Evolutionary conservation across 2,113 vertebrate species (phyloP).

Genomic region (Stigmatopora nigra): DNA sequence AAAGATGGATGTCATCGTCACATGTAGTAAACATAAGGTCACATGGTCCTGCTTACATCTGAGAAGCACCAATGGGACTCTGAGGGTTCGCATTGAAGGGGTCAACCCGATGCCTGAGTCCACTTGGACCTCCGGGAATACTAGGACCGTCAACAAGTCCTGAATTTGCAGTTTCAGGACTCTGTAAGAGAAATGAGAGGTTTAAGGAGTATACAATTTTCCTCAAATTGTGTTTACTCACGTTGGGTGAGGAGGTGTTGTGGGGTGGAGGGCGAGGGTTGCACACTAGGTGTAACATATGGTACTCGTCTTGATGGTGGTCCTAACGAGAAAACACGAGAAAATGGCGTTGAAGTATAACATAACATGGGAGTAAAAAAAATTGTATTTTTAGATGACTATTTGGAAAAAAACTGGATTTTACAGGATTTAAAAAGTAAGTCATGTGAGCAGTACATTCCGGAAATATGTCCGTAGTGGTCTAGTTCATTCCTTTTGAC

Average conservation of each 20-base stretch:
- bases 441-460: no score
- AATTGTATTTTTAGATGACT: not conserved
- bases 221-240: conserved; percentile 37
- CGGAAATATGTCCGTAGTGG: conserved; percentile 7
- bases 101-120: conserved; percentile 55
- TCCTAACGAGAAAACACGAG: not conserved
- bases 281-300: conserved; percentile 75
- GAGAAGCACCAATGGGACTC: conserved; percentile 42
- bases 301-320: conserved; percentile 70
- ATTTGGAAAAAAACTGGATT: not conserved
- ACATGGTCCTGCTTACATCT: conserved; percentile 47
- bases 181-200: conserved; percentile 31
- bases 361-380: not conserved
- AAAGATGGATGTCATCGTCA: not conserved
- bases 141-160: conserved; percentile 49
- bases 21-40: not conserved
- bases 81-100: conserved; percentile 40
- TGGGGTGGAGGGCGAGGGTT: conserved; percentile 55
- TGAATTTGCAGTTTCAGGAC: conserved; percentile 36
- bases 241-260: conserved; percentile 28
- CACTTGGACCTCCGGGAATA: conserved; percentile 40
- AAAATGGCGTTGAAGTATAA: not conserved
- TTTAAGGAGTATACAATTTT: not conserved
- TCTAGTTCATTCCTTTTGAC: no score
- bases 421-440: no score